phyloP scores from a whole-genome alignment of 2,888 invertebrate genomes.

The Tipula unca region DNA sequence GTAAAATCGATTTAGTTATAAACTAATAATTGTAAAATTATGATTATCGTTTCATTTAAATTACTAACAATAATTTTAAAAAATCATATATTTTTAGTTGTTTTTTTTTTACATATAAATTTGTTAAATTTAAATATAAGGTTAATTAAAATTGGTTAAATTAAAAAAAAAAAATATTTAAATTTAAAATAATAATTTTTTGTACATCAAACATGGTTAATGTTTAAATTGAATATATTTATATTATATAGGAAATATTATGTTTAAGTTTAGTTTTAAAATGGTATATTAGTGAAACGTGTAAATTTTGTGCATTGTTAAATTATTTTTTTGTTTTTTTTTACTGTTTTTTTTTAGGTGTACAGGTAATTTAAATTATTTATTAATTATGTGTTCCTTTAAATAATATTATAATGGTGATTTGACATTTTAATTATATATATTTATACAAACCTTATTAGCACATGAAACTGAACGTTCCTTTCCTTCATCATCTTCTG shows the following conservation, averaged over 20 bases:
- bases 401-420: not conserved
- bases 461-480: too few species aligned
- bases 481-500: too few species aligned
- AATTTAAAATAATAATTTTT: not conserved
- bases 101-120: not conserved
- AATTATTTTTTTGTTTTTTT: not conserved
- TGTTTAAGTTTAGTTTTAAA: not conserved
- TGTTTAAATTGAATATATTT: not conserved
- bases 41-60: not conserved
- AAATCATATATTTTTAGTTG: not conserved
- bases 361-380: not conserved
- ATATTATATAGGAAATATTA: not conserved
- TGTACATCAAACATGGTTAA: not conserved
- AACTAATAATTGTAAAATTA: slow-evolving; percentile 19
- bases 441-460: too few species aligned
- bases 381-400: not conserved
- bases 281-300: not conserved
- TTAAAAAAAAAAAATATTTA: not conserved
- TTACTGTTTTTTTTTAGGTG: not conserved
- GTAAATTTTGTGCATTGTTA: not conserved
- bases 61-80: not conserved
- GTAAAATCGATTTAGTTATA: slow-evolving; percentile 24
- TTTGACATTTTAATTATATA: not conserved
- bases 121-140: not conserved
- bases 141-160: not conserved